phyloP scores from a whole-genome alignment of 2,113 vertebrate genomes.

The Ivindomyrus marchei region DNA sequence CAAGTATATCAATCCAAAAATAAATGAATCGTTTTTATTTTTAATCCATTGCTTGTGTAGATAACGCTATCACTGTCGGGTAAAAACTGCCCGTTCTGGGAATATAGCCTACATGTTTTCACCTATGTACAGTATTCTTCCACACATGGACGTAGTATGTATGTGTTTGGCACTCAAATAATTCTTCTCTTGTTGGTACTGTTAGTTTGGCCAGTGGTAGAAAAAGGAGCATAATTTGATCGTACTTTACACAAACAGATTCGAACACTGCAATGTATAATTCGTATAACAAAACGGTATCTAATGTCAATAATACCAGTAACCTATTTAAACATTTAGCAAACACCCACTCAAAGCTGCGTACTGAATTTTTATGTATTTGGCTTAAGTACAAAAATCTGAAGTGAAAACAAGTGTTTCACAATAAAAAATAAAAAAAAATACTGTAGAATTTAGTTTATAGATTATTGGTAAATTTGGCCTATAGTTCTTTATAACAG shows the following conservation, averaged over 20 bases:
- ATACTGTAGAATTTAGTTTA: background rate
- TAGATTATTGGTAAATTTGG: background rate
- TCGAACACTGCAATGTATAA: background rate
- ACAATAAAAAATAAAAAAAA: background rate
- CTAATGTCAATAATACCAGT: background rate
- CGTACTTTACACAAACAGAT: background rate
- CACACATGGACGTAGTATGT: background rate
- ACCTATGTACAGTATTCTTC: background rate
- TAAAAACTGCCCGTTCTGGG: background rate
- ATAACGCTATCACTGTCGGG: background rate
- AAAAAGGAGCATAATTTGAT: background rate
- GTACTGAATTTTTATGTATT: background rate
- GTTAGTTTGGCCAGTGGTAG: background rate
- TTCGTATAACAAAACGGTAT: background rate
- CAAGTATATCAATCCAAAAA: background rate
- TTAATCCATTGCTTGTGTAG: background rate
- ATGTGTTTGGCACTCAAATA: background rate
- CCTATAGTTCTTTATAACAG: background rate
- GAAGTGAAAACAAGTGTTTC: background rate
- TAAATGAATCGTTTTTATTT: background rate
- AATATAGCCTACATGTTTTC: background rate
- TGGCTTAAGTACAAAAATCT: background rate
- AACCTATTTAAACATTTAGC: background rate
- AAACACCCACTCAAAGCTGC: background rate
- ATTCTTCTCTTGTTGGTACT: background rate